Evolutionary conservation across 1,140 invertebrate species (phyloP).

Genomic region (Pararge aegeria): DNA sequence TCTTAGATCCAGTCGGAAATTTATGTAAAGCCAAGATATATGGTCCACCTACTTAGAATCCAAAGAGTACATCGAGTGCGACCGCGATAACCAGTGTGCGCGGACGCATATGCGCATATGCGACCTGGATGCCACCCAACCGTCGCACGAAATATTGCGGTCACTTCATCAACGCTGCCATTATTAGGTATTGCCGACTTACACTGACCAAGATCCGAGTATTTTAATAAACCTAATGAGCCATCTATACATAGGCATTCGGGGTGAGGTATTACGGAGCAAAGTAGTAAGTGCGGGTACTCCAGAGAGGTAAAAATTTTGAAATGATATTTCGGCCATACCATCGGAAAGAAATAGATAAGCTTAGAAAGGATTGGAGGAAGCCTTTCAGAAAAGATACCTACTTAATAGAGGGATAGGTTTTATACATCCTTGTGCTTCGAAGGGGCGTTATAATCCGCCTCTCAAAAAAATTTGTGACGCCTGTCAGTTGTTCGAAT

Average conservation of each 20-base stretch:
- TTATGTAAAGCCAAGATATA: not conserved
- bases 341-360: too few relatives aligned
- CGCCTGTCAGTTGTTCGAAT: too few relatives aligned
- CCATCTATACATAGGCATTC: not conserved
- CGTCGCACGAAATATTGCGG: conserved; percentile 57
- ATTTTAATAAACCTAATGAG: conserved; percentile 23
- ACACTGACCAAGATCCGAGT: conserved; percentile 17
- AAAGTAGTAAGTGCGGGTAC: too few relatives aligned
- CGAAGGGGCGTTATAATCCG: too few relatives aligned
- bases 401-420: too few relatives aligned
- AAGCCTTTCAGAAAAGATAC: too few relatives aligned
- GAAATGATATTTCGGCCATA: too few relatives aligned
- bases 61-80: conserved; percentile 53
- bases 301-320: too few relatives aligned
- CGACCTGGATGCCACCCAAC: conserved; percentile 60
- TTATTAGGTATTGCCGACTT: conserved; percentile 21
- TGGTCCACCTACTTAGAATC: conserved; percentile 5
- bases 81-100: conserved; percentile 44
- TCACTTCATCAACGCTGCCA: conserved; percentile 50
- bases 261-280: too few relatives aligned
- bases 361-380: too few relatives aligned
- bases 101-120: conserved; percentile 44
- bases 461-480: too few relatives aligned
- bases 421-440: too few relatives aligned
- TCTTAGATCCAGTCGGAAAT: not conserved